Percentiles rank a stretch among this genome's conserved stretches.
Conservation (phyloP, 2,888 invertebrate species). For the Pristionchus exspectatus region DNA sequence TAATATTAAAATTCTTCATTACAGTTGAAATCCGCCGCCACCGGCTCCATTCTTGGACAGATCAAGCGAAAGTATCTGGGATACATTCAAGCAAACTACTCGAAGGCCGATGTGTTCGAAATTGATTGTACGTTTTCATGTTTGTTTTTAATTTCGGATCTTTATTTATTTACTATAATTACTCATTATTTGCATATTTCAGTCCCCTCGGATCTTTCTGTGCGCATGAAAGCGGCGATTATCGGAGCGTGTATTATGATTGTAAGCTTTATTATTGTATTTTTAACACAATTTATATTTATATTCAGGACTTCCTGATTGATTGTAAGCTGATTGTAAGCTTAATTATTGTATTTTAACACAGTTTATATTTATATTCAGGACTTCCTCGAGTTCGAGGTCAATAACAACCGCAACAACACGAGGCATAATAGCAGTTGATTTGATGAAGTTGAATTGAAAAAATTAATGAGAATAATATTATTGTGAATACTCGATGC, state of each 20-base stretch:
- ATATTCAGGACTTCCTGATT: too few species aligned
- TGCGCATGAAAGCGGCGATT: slow-evolving; percentile 15
- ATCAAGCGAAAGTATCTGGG: slow-evolving; percentile 13
- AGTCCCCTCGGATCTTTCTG: slow-evolving; percentile 10
- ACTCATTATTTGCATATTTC: too few species aligned
- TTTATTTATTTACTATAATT: not conserved
- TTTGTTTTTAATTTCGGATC: not conserved
- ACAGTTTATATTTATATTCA: too few species aligned
- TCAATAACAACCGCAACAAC: not conserved
- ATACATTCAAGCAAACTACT: not conserved
- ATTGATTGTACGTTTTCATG: not conserved
- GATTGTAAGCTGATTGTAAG: slow-evolving; percentile 52
- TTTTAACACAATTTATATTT: too few species aligned
- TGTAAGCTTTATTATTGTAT: not conserved
- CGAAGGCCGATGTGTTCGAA: slow-evolving; percentile 35
- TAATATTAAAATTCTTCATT: not conserved
- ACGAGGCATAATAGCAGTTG: not conserved
- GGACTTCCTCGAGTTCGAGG: slow-evolving; percentile 34
- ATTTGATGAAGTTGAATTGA: not conserved
- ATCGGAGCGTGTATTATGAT: slow-evolving; percentile 38
- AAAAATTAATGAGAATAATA: not conserved
- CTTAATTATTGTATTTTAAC: not conserved
- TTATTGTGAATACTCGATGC: not conserved
- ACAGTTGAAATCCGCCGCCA: not conserved
- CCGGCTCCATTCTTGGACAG: not conserved